These are phyloP conservation scores for Willowsia nigromaculata DNA, from an alignment of 2,888 invertebrate species.

Conservation along the genomic window DNA sequence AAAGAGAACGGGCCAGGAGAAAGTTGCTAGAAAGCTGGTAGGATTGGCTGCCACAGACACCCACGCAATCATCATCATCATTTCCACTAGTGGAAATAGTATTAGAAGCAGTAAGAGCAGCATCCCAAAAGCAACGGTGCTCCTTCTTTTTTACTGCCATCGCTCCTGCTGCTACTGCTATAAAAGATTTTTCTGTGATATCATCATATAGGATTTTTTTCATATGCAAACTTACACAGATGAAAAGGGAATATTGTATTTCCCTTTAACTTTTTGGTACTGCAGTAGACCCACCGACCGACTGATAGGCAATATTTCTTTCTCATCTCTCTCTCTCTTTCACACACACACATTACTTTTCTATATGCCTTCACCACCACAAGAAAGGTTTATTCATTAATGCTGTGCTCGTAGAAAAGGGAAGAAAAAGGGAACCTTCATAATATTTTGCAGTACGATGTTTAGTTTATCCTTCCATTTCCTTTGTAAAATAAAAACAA, in stretches of 20 bases:
- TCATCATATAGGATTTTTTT: background rate
- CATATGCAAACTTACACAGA: background rate
- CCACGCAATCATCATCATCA: slow-evolving; percentile 75
- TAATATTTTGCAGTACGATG: background rate
- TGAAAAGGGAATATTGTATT: background rate
- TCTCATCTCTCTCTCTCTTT: background rate
- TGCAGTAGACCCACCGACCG: background rate
- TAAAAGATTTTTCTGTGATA: slow-evolving; percentile 18
- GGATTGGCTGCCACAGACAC: slow-evolving; percentile 76
- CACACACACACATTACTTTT: slow-evolving; percentile 1
- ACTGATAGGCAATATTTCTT: slow-evolving; percentile 56
- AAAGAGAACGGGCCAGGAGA: slow-evolving; percentile 22
- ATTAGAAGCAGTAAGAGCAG: slow-evolving; percentile 28
- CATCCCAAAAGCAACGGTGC: slow-evolving; percentile 1
- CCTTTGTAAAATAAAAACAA: background rate
- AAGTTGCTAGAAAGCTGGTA: slow-evolving; percentile 65
- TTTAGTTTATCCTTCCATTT: background rate
- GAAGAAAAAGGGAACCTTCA: slow-evolving; percentile 43
- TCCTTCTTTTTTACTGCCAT: background rate
- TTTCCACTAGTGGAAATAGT: slow-evolving; percentile 18
- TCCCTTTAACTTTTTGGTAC: background rate
- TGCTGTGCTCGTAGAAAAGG: slow-evolving; percentile 28
- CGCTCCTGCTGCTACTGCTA: background rate
- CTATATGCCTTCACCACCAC: slow-evolving; percentile 50
- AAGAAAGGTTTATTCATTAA: slow-evolving; percentile 48